Percentiles rank a stretch among this genome's conserved stretches.
These are phyloP conservation scores for Athrips mouffetella DNA, from an alignment of 2,888 invertebrate genomes.

Conservation along the genomic window DNA sequence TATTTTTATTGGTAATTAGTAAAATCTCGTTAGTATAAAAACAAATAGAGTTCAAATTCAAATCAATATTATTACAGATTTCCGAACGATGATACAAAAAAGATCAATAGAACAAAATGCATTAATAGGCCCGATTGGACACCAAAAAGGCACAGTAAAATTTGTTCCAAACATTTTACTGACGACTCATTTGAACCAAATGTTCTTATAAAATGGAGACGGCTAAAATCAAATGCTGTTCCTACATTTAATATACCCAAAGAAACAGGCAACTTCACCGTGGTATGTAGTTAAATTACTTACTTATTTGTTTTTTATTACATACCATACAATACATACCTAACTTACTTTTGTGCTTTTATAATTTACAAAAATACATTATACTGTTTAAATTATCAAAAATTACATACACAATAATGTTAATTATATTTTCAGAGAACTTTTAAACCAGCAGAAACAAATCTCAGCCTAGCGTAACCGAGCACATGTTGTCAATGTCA, in stretches of 20 bases:
- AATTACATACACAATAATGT: too few relatives aligned
- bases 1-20: too few relatives aligned
- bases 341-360: too few relatives aligned
- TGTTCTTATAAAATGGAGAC: not conserved
- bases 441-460: too few relatives aligned
- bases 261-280: not conserved
- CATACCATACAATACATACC: too few relatives aligned
- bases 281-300: not conserved
- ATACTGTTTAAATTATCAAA: too few relatives aligned
- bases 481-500: too few relatives aligned
- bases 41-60: too few relatives aligned
- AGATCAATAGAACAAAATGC: not conserved
- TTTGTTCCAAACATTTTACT: not conserved
- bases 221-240: not conserved
- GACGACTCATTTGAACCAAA: not conserved
- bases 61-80: not conserved
- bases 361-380: too few relatives aligned
- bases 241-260: not conserved
- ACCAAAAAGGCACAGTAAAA: not conserved
- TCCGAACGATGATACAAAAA: not conserved
- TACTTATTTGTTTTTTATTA: not conserved
- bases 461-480: too few relatives aligned
- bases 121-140: not conserved
- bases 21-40: too few relatives aligned
- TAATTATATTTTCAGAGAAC: too few relatives aligned